Evolutionary conservation across 1,140 invertebrate species (phyloP), one percentile per base, ranked within the genome.

Genomic region (Anadara kagoshimensis): DNA sequence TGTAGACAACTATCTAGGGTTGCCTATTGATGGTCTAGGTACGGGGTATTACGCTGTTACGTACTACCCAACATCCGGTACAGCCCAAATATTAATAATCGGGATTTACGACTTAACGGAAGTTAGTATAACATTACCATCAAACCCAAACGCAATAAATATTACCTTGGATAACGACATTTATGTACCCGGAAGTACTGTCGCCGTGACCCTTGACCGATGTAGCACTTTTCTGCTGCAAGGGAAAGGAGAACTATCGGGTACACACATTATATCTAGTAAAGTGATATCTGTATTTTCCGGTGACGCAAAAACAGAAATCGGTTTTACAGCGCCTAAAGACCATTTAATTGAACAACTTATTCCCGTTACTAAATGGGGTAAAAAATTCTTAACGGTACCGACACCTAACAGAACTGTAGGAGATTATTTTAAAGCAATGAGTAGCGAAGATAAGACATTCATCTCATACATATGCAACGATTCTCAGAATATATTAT

Each of bases 151-250:
- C 53, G 22, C 20, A 5, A 18, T 71, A 5, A 45, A 56, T 43
- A 54, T 82, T 16, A 53, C 43, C 1, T 78, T 66, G 44, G 69
- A 73, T 14, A 62, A 72, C 0, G 62, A 49, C 0, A 63, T 53
- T 1, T 80, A 36, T 18, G 10, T 11, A 59, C 57, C 57, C n/a
- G 29, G 57, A n/a, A n/a, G n/a, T 5, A 12, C 11, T 11, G n/a
- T 59, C 43, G 29, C n/a, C 7, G 16, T 59, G 2, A 18, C 29
- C 24, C 43, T 59, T 18, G 29, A 59, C 26, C 36, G 43, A 20
- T 59, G 18, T n/a, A 41, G 57, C 10, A 59, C 57, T n/a, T 16
- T 41, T 8, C 57, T 41, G 29, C 36, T 59, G 16, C 57, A 59
- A 59, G 43, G 29, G 8, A 0, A 14, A 41, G 57, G 57, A 18